Evolutionary conservation across 2,888 invertebrate genomes (phyloP).

Genomic region (Lissocephala sabroskyi): DNA sequence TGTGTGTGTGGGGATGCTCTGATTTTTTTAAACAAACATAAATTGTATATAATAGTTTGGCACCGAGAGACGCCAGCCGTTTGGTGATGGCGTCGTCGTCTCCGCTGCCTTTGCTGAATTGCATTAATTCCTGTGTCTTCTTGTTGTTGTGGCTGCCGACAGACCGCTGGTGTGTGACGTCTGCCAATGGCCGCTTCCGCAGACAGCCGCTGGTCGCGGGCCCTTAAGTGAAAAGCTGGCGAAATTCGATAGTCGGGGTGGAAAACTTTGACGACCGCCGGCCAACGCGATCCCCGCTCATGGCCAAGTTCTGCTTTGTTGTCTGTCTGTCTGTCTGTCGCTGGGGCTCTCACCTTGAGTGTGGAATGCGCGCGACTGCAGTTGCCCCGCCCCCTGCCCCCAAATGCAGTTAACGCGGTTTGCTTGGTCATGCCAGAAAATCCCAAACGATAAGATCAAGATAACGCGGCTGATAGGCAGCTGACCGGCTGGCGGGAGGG

Average conservation of each 20-base stretch:
- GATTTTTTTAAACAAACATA: constrained; percentile 49
- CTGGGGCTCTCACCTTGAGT: too few species aligned
- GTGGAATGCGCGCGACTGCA: too few species aligned
- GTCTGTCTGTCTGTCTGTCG: too few species aligned
- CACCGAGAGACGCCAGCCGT: neutral
- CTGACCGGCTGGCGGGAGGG: too few species aligned
- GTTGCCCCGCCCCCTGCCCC: too few species aligned
- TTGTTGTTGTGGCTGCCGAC: constrained; percentile 11
- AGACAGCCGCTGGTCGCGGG: constrained; percentile 5
- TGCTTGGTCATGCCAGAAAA: too few species aligned
- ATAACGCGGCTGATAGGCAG: too few species aligned
- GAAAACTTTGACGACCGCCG: too few species aligned
- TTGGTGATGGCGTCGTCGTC: neutral
- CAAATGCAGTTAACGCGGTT: too few species aligned
- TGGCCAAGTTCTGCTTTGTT: neutral
- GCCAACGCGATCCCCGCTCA: constrained; percentile 37
- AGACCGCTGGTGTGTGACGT: constrained; percentile 7
- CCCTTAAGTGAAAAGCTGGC: constrained; percentile 34
- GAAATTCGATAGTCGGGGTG: constrained; percentile 52
- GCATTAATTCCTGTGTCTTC: constrained; percentile 45
- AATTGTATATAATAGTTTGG: constrained; percentile 45
- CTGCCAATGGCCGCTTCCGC: constrained; percentile 18
- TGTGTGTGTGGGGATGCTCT: constrained; percentile 7
- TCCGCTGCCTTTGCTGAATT: constrained; percentile 34
- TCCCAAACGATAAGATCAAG: too few species aligned